phyloP scores from a whole-genome alignment of 2,888 invertebrate genomes.

The Trissoscelio sp. region DNA sequence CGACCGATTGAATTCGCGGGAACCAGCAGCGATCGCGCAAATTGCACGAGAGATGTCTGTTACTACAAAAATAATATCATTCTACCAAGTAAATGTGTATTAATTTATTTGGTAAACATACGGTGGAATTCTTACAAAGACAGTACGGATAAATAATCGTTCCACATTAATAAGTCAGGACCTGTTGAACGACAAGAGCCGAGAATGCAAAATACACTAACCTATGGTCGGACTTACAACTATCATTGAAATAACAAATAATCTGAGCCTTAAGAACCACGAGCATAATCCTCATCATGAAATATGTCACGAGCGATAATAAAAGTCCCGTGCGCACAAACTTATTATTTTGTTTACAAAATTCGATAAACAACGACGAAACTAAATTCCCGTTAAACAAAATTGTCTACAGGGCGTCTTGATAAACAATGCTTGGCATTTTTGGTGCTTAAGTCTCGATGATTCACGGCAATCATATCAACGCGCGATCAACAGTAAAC shows the following conservation, averaged over 20 bases:
- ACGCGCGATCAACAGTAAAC: slow-evolving; percentile 43
- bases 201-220: slow-evolving; percentile 65
- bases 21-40: slow-evolving; percentile 29
- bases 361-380: slow-evolving; percentile 53
- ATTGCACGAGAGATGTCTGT: slow-evolving; percentile 19
- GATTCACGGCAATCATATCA: slow-evolving; percentile 43
- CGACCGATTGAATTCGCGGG: slow-evolving; percentile 20
- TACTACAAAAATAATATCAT: slow-evolving; percentile 16
- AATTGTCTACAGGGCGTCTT: slow-evolving; percentile 37
- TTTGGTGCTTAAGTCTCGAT: slow-evolving; percentile 53
- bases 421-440: slow-evolving; percentile 13
- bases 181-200: slow-evolving; percentile 59
- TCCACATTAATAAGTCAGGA: slow-evolving; percentile 60
- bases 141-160: slow-evolving; percentile 61
- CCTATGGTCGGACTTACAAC: slow-evolving; percentile 60
- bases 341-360: slow-evolving; percentile 21
- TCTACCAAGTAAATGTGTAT: slow-evolving; percentile 55
- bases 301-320: slow-evolving; percentile 40
- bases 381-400: slow-evolving; percentile 52
- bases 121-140: slow-evolving; percentile 61
- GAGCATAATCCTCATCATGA: slow-evolving; percentile 45
- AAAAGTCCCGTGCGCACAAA: slow-evolving; percentile 29
- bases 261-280: slow-evolving; percentile 62
- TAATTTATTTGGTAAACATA: slow-evolving; percentile 68
- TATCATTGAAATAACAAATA: slow-evolving; percentile 68